phyloP scores from a whole-genome alignment of 2,888 invertebrate species.

The Pyrochroa serraticornis region DNA sequence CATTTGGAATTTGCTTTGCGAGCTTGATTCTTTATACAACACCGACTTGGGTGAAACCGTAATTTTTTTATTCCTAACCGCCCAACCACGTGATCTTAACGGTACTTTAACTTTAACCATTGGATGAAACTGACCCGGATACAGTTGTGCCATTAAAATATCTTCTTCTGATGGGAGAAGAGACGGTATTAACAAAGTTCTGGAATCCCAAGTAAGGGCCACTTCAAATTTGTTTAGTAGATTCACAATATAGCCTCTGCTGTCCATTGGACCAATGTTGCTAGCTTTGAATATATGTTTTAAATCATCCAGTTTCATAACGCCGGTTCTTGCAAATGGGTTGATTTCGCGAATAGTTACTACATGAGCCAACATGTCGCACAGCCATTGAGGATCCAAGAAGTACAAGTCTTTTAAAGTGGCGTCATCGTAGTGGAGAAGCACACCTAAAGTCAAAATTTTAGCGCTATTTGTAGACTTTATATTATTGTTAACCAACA shows the following conservation, averaged over 20 bases:
- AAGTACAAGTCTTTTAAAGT: slow-evolving; percentile 94
- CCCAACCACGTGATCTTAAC: slow-evolving; percentile 71
- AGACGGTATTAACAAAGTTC: slow-evolving; percentile 90
- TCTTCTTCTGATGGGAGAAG: slow-evolving; percentile 84
- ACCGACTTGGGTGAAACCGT: slow-evolving; percentile 60
- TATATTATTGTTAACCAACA: no score
- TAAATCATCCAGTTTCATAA: slow-evolving; percentile 93
- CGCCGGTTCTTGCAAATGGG: slow-evolving; percentile 88
- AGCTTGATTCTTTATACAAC: slow-evolving; percentile 51
- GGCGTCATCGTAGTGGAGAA: slow-evolving; percentile 93
- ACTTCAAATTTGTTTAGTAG: slow-evolving; percentile 96
- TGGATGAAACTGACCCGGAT: slow-evolving; percentile 54
- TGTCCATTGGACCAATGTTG: slow-evolving; percentile 72
- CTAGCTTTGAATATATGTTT: slow-evolving; percentile 92
- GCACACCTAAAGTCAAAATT: slow-evolving; percentile 67
- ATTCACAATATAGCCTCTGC: slow-evolving; percentile 83
- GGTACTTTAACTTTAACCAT: slow-evolving; percentile 63
- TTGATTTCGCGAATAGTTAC: slow-evolving; percentile 97
- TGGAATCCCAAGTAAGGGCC: slow-evolving; percentile 93
- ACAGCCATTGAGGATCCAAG: slow-evolving; percentile 97
- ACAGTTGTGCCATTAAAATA: slow-evolving; percentile 58
- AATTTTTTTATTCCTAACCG: slow-evolving; percentile 65
- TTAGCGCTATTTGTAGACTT: no score
- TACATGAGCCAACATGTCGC: slow-evolving; percentile 96
- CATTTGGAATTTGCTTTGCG: slow-evolving; percentile 52